A percentile compares a stretch with the other conserved stretches of the same genome.
Conservation (phyloP, 2,113 vertebrate species). For the Aldabrachelys gigantea region DNA sequence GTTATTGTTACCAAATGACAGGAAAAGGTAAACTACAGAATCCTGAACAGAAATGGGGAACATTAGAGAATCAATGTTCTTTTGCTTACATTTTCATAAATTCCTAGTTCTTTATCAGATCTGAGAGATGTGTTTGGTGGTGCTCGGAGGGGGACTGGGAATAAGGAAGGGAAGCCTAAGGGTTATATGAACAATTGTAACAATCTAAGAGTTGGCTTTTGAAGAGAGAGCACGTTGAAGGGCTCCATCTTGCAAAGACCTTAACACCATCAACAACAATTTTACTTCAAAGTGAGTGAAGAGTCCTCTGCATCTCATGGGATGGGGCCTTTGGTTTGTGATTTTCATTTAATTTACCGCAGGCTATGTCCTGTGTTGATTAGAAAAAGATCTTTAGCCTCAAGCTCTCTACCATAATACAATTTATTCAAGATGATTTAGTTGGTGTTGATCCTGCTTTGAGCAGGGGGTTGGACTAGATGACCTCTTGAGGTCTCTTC, state of each 20-base stretch:
- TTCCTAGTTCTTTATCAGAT: not conserved
- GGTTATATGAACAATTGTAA: not conserved
- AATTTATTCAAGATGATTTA: not conserved
- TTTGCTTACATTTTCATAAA: conserved; percentile 21
- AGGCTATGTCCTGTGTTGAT: conserved; percentile 40
- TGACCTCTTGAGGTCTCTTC: no score
- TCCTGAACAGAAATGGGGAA: not conserved
- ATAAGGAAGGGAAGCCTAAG: not conserved
- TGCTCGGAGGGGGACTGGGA: not conserved
- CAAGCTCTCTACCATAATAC: conserved; percentile 3
- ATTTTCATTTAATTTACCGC: conserved; percentile 55
- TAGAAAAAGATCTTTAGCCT: conserved; percentile 31
- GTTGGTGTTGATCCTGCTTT: no score
- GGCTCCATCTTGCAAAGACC: not conserved
- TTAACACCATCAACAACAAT: not conserved
- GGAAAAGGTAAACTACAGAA: not conserved
- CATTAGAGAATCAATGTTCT: not conserved
- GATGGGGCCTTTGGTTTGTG: conserved; percentile 27
- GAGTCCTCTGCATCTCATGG: not conserved
- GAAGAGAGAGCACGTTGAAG: not conserved
- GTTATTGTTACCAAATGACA: not conserved
- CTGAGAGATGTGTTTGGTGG: not conserved
- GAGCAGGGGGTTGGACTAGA: no score
- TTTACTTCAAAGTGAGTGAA: conserved; percentile 3
- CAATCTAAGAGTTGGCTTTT: not conserved